Base-by-base conservation (phyloP, 37 sponge, comb jelly and placozoan species). In the Aphrocallistes beatrix region DNA sequence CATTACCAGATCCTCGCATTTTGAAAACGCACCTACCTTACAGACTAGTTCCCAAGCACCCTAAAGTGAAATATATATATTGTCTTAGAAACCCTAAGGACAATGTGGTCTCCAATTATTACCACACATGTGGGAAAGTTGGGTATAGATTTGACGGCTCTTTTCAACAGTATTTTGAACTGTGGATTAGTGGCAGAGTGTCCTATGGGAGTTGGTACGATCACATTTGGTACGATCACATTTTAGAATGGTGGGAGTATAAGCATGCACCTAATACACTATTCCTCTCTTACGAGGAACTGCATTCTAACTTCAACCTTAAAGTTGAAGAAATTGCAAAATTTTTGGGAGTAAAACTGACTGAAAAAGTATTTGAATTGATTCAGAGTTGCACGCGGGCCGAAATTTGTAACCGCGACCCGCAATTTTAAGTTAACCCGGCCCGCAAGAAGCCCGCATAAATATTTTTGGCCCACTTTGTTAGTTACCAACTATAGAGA, bases 61-160 rank as follows among this genome's bases (percentile, higher is more conserved):
- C 84, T 60, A 83, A 88, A 16, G 83, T 83, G 42, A 92, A 92
- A 81, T 92, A 90, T 51, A 88, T 92, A 82, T 86, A 86, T 21
- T 88, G 88, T 23, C 51, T 37, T 0, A 38, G 93, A 19, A 90
- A 92, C 83, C 93, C 93, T 0, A 90, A 90, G 49, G 93, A 92
- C 81, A 86, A 85, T 0, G 39, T 81, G 1, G 93, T 92, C 28
- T 92, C 93, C 1, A 38, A 86, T 16, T 90, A 51, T 32, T 50
- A 84, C 37, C 91, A 91, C 81, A 81, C 83, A 9, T 39, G 36
- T 32, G 89, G 37, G 9, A 69, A 34, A 36, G 21, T 36, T 1
- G 81, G 38, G 1, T 51, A 36, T 38, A 81, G 69, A 1, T 84
- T 39, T 51, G 48, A 42, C n/a, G 88, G 88, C 50, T 39, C 37